These are phyloP conservation scores for Pinna nobilis DNA, from an alignment of 1,140 invertebrate species.

Conservation along the genomic window DNA sequence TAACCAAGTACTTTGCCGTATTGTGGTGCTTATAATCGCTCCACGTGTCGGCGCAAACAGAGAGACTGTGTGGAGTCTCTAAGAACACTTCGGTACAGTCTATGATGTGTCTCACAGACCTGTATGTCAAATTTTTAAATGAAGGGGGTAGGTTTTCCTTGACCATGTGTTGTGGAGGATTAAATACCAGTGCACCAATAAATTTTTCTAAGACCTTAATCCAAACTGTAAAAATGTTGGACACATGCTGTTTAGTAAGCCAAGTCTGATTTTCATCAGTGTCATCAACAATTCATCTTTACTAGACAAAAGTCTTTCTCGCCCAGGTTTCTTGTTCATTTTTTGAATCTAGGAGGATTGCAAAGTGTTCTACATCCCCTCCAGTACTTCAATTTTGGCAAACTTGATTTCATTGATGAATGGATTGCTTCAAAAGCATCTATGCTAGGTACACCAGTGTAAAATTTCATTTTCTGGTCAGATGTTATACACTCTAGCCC, in stretches of 20 bases:
- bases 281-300: slow-evolving; percentile 6
- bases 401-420: background rate
- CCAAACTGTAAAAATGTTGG: slow-evolving; percentile 23
- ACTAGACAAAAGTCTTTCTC: background rate
- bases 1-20: slow-evolving; percentile 55
- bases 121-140: slow-evolving; percentile 4
- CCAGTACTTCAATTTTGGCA: background rate
- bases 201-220: slow-evolving; percentile 5
- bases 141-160: slow-evolving; percentile 18
- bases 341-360: slow-evolving; percentile 13
- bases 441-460: slow-evolving; percentile 9
- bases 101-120: slow-evolving; percentile 1
- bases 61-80: slow-evolving; percentile 5
- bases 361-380: background rate
- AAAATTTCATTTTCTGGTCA: slow-evolving; percentile 2
- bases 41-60: slow-evolving; percentile 10
- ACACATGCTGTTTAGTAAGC: slow-evolving; percentile 4
- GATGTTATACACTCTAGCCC: background rate
- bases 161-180: background rate
- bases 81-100: slow-evolving; percentile 26
- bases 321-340: background rate
- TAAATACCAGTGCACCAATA: slow-evolving; percentile 8
- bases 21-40: slow-evolving; percentile 35
- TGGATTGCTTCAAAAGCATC: background rate
- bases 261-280: slow-evolving; percentile 15